Percentiles rank a stretch among this genome's conserved stretches.
Evolutionary conservation across 2,888 invertebrate genomes (phyloP).

Genomic region (Mythimna pallens): DNA sequence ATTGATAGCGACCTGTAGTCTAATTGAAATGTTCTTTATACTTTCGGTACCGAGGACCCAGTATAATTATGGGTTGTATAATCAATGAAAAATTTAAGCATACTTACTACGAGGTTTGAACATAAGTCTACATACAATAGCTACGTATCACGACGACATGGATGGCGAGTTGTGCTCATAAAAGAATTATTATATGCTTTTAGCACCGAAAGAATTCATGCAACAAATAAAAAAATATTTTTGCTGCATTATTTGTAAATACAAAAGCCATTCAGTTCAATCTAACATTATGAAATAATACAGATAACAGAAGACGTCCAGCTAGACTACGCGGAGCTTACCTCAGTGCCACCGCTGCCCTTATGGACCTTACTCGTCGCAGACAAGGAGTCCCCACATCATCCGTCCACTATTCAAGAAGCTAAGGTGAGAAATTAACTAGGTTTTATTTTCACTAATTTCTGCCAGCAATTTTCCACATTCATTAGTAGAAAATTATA

Average conservation of each 20-base stretch:
- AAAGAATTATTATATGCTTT: too few species aligned
- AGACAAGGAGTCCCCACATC: constrained; percentile 95
- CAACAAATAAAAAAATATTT: background rate
- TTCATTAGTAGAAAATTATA: too few species aligned
- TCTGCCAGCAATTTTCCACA: too few species aligned
- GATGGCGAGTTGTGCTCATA: too few species aligned
- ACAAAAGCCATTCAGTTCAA: background rate
- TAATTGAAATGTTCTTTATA: too few species aligned
- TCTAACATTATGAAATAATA: constrained; percentile 38
- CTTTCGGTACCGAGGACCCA: too few species aligned
- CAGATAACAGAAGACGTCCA: constrained; percentile 96
- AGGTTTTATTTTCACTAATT: background rate
- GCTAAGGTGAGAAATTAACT: constrained; percentile 74
- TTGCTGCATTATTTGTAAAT: background rate
- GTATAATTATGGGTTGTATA: too few species aligned
- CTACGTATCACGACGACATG: too few species aligned
- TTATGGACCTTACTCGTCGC: constrained; percentile 98
- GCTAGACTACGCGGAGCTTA: constrained; percentile 98
- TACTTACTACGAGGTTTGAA: too few species aligned
- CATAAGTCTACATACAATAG: too few species aligned
- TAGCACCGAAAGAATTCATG: too few species aligned
- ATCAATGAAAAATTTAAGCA: too few species aligned
- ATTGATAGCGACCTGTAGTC: background rate
- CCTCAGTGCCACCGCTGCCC: constrained; percentile 99
- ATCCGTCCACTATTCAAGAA: constrained; percentile 89